Evolutionary conservation across 2,113 vertebrate genomes (phyloP).

Genomic region (Callithrix jacchus): DNA sequence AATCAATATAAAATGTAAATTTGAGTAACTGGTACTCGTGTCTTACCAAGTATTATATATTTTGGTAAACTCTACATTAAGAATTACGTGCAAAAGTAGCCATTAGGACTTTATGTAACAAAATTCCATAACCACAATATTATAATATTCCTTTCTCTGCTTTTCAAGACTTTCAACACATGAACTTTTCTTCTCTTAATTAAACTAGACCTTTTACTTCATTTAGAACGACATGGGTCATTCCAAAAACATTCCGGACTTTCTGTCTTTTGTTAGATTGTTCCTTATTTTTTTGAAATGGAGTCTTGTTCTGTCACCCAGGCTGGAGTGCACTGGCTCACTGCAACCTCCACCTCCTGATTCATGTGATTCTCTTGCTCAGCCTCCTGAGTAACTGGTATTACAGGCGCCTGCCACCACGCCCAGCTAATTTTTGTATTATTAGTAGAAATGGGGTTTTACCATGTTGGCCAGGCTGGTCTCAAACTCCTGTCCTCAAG

Average conservation of each 20-base stretch:
- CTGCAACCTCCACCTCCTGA: no score
- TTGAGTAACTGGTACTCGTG: neutral
- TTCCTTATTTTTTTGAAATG: no score
- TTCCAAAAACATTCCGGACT: neutral
- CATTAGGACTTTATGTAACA: neutral
- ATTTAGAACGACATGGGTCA: neutral
- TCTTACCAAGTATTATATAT: neutral
- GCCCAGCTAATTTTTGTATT: no score
- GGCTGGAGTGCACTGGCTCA: no score
- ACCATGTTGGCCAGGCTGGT: no score
- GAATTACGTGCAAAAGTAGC: neutral
- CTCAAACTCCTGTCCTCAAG: no score
- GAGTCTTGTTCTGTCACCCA: no score
- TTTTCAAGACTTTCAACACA: neutral
- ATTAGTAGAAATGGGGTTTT: no score
- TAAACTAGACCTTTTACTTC: neutral
- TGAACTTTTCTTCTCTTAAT: neutral
- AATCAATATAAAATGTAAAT: neutral
- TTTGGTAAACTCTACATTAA: neutral
- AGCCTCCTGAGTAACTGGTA: no score
- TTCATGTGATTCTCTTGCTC: no score
- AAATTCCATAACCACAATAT: neutral
- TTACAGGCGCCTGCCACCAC: no score
- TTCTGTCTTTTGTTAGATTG: neutral
- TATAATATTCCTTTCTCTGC: neutral